These are phyloP conservation scores for Zonotrichia albicollis DNA, from an alignment of 2,797 vertebrate species.

Conservation along the genomic window DNA sequence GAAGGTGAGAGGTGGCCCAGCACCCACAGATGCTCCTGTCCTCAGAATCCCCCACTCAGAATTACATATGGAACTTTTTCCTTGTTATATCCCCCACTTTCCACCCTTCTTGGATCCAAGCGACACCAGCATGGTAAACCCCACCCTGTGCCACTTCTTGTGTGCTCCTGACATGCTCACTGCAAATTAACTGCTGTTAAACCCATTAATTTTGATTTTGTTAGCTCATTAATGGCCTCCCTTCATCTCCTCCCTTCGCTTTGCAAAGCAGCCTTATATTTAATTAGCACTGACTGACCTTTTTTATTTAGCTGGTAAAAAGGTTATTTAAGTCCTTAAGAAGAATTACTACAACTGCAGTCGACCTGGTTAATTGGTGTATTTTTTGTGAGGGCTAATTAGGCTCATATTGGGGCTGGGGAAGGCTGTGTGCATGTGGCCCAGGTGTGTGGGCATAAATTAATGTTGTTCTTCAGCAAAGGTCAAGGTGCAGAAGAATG, in stretches of 20 bases:
- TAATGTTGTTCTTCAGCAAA: neutral
- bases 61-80: neutral
- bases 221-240: slow-evolving; percentile 58
- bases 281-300: slow-evolving; percentile 70
- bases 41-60: neutral
- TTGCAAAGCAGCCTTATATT: slow-evolving; percentile 38
- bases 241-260: slow-evolving; percentile 50
- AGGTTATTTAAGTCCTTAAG: slow-evolving; percentile 71
- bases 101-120: neutral
- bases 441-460: neutral
- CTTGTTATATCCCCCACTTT: neutral
- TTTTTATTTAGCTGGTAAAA: slow-evolving; percentile 73
- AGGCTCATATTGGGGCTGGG: neutral
- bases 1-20: neutral
- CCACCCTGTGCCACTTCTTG: neutral
- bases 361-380: slow-evolving; percentile 62
- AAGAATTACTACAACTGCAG: slow-evolving; percentile 61
- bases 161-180: neutral
- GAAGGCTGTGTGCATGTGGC: neutral
- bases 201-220: slow-evolving; percentile 62
- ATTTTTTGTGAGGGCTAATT: slow-evolving; percentile 53
- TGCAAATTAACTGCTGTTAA: slow-evolving; percentile 28
- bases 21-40: no score
- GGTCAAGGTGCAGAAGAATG: neutral
- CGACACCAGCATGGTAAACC: neutral